phyloP scores from a whole-genome alignment of 2,113 vertebrate genomes.

The Thymallus thymallus region DNA sequence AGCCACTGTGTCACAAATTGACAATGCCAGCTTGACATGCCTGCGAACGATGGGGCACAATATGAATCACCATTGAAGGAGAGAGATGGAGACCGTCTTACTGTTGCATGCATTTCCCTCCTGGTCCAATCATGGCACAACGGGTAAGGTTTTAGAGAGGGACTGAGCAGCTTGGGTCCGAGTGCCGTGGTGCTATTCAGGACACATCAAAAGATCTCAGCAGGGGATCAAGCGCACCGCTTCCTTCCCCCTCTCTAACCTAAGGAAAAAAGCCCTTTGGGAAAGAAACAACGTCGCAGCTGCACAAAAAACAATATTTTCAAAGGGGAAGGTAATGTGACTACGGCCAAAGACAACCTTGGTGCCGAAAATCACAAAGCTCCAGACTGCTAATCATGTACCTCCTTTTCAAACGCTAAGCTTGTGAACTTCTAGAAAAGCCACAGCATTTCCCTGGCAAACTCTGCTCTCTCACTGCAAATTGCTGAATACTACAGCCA shows the following conservation, averaged over 20 bases:
- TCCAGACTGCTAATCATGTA: too few species aligned
- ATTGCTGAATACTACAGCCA: not conserved
- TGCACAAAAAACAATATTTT: not conserved
- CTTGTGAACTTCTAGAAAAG: not conserved
- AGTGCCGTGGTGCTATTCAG: conserved; percentile 10
- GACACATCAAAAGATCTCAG: conserved; percentile 18
- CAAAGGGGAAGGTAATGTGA: not conserved
- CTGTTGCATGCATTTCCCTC: not conserved
- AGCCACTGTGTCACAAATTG: conserved; percentile 6
- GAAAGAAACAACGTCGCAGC: not conserved
- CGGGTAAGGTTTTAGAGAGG: conserved; percentile 2
- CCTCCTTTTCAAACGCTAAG: not conserved
- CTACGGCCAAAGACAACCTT: not conserved
- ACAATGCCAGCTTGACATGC: not conserved
- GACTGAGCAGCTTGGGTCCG: conserved; percentile 8
- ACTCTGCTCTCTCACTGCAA: not conserved
- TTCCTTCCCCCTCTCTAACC: not conserved
- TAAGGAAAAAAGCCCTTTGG: not conserved
- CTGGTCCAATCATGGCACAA: not conserved
- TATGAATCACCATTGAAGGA: not conserved
- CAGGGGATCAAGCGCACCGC: not conserved
- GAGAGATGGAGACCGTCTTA: not conserved
- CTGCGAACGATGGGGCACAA: not conserved
- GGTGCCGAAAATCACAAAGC: not conserved
- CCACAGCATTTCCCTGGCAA: not conserved